Percentiles rank a stretch among this genome's conserved stretches.
These are phyloP conservation scores for Cygnus olor DNA, from an alignment of 2,797 vertebrate species.

Conservation along the genomic window DNA sequence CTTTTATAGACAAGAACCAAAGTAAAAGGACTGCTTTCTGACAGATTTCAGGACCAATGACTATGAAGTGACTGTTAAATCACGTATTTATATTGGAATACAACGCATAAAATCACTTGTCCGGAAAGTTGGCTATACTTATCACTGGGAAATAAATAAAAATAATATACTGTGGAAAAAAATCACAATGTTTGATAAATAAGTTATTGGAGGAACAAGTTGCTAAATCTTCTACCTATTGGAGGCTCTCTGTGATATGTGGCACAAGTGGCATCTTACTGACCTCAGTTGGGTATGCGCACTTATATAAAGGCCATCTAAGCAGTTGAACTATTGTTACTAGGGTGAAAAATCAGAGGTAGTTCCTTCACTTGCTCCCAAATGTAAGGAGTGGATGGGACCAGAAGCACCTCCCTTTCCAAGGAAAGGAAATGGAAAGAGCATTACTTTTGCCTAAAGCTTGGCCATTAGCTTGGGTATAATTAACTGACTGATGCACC, in stretches of 20 bases:
- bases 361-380: background rate
- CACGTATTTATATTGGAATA: background rate
- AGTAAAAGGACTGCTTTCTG: background rate
- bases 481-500: background rate
- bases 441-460: background rate
- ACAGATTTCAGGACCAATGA: background rate
- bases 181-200: background rate
- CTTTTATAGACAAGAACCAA: background rate
- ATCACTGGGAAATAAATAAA: background rate
- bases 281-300: background rate
- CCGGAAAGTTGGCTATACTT: background rate
- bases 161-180: background rate
- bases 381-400: background rate
- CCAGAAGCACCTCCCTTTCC: background rate
- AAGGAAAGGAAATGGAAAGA: background rate
- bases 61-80: background rate
- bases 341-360: background rate
- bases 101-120: background rate
- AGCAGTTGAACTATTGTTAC: background rate
- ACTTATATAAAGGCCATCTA: background rate
- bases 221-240: background rate
- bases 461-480: background rate
- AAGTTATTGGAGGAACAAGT: background rate
- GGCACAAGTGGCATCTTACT: background rate
- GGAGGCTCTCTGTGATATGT: background rate